A percentile compares a stretch with the other conserved stretches of the same genome.
Conservation (phyloP, 1,140 invertebrate species). For the Pogonus chalceus region DNA sequence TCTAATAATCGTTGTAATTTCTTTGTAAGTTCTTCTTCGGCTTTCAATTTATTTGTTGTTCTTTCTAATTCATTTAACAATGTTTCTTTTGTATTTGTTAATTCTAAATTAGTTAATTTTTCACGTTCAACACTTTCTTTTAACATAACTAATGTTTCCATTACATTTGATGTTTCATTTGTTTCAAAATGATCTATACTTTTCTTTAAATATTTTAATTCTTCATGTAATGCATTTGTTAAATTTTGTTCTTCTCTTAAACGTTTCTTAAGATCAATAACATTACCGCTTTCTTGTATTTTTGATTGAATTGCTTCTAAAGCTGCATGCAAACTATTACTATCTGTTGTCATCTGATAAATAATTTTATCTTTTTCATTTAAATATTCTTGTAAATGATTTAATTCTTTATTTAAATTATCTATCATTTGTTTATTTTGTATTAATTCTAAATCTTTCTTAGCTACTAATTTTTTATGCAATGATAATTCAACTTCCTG, state of each 20-base stretch:
- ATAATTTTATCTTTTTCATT: slow-evolving; percentile 46
- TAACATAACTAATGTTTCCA: background rate
- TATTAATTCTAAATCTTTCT: slow-evolving; percentile 30
- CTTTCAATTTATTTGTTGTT: slow-evolving; percentile 36
- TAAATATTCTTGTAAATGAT: slow-evolving; percentile 45
- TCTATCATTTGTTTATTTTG: slow-evolving; percentile 32
- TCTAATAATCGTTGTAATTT: slow-evolving; percentile 41
- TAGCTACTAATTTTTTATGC: slow-evolving; percentile 33
- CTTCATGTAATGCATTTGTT: slow-evolving; percentile 32
- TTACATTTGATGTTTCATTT: background rate
- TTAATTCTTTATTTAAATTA: slow-evolving; percentile 43
- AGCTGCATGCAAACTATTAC: slow-evolving; percentile 37
- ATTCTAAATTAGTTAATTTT: slow-evolving; percentile 4
- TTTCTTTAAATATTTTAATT: slow-evolving; percentile 30
- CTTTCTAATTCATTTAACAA: slow-evolving; percentile 27
- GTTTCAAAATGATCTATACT: slow-evolving; percentile 20
- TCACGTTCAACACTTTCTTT: background rate
- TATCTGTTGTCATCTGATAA: slow-evolving; percentile 41
- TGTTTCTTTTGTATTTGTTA: background rate
- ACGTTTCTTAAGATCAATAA: slow-evolving; percentile 34
- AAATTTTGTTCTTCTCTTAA: slow-evolving; percentile 30
- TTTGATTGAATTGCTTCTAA: slow-evolving; percentile 42
- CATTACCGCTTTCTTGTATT: slow-evolving; percentile 37
- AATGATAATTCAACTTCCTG: slow-evolving; percentile 19
- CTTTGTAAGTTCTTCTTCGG: slow-evolving; percentile 36